Base-by-base conservation (phyloP, 2,113 vertebrate genomes). In the Malurus cyaneus region DNA sequence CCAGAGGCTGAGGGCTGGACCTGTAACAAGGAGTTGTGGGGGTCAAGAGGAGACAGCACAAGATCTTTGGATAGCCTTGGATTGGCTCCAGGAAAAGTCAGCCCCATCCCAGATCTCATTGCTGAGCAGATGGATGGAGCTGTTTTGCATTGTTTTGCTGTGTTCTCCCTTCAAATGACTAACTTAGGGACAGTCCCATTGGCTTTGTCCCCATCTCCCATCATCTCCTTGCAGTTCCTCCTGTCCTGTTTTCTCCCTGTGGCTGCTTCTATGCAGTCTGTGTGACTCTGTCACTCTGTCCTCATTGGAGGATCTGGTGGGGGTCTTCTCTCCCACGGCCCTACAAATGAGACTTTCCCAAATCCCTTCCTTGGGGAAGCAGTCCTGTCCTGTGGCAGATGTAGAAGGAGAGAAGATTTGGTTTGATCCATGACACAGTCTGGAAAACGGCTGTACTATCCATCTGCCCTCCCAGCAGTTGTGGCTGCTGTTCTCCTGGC, bases 161-260 rank as follows among this genome's bases (percentile, higher is more conserved):
- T 19, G 15, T 84, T 69, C n/a, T 79, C 31, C 72, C 32, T 73
- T 66, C 47, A n/a, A 28, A 15, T 42, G 5, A 6, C 24, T 12
- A 5, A 17, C 3, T 0, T 57, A 29, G 44, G 56, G n/a, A 12
- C 25, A 20, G 39, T 46, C 50, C 10, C 46, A 16, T 8, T 64
- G 44, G 84, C 29, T 50, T 12, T 31, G 72, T 53, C 34, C 54
- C 46, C 36, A 52, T 39, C 42, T 53, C 62, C 64, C 64, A 26
- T 26, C 64, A 26, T 26, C 71, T 78, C 80, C 79, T 44, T 44
- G 36, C 65, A 52, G 1, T 8, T 6, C 8, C 20, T 5, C 42
- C 50, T 3, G 24, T 12, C 72, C 39, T 0, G 0, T 54, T 46
- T 46, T 61, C n/a, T 18, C 44, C 14, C 49, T 0, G 0, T 7